phyloP scores from a whole-genome alignment of 2,113 vertebrate genomes.

The Hassar affinis region DNA sequence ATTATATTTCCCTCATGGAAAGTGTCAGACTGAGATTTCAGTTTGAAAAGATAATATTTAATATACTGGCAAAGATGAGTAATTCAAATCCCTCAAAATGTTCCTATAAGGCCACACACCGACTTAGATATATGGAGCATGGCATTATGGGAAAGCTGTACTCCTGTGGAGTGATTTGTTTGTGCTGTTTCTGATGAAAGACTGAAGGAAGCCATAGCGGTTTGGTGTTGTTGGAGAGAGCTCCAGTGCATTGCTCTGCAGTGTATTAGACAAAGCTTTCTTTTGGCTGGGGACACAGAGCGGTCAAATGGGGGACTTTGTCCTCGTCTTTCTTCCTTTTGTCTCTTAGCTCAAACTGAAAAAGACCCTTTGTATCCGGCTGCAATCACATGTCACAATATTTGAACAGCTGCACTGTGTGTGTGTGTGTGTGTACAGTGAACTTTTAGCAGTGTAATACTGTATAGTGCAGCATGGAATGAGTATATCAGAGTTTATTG shows the following conservation, averaged over 20 bases:
- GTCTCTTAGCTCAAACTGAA: constrained; percentile 56
- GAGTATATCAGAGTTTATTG: background rate
- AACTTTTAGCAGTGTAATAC: background rate
- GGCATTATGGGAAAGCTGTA: constrained; percentile 16
- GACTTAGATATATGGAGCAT: background rate
- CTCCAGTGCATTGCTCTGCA: constrained; percentile 14
- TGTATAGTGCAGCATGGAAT: background rate
- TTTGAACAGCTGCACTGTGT: constrained; percentile 73
- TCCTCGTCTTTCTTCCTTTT: constrained; percentile 60
- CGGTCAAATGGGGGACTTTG: constrained; percentile 33
- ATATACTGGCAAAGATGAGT: background rate
- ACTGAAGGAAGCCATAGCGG: background rate
- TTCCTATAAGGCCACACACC: background rate
- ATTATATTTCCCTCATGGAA: constrained; percentile 13
- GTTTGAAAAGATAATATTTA: background rate
- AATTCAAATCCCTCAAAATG: background rate
- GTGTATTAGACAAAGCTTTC: constrained; percentile 32
- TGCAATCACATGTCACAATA: constrained; percentile 75
- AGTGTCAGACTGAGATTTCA: constrained; percentile 2
- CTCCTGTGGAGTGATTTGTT: background rate
- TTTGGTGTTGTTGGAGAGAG: constrained; percentile 22
- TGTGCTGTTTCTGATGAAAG: constrained; percentile 21
- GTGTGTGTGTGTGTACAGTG: constrained; percentile 51
- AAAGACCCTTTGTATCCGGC: constrained; percentile 69
- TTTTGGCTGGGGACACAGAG: constrained; percentile 32